Base-by-base conservation (phyloP, 2,797 vertebrate genomes). In the Pangasius djambal region DNA sequence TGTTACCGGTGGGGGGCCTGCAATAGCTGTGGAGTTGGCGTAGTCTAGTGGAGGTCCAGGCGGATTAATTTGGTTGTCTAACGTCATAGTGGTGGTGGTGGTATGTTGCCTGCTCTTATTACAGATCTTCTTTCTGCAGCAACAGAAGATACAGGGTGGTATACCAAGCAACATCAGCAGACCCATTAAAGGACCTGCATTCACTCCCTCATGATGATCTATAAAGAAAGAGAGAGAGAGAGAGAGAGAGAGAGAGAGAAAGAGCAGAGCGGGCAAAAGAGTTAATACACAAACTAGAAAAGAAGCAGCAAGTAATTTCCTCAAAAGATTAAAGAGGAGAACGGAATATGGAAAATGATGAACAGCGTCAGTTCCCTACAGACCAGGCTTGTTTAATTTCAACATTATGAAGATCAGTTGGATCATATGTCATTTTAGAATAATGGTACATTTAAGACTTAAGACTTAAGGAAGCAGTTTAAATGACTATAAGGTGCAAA, bases 41-140 rank as follows among this genome's bases (percentile, higher is more conserved):
- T 94, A 95, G 2, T 92, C 87, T 70, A 94, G 95, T 65, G 74
- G 48, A 50, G 87, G 52, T 57, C 77, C 70, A 34, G 86, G 88
- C 0, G 92, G 94, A 79, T 81, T 50, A 16, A 90, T 85, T 9
- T 90, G 34, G 0, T 4, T 9, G 10, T 88, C 86, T 2, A 87
- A 8, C 9, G 50, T 2, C 40, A 5, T 92, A 91, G 70, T 34
- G 28, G 59, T 59, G 37, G 25, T 87, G 40, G 25, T 40, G 1
- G 40, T 75, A 77, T 37, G 15, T 86, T 69, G 0, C 65, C 2
- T 48, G 44, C 88, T 84, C 40, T 94, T 91, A 83, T 91, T 93
- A 81, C 93, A 96, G 55, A 95, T 95, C 91, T 93, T 95, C 72
- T 93, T 96, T 34, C 94, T 91, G 86, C 94, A 96, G 89, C 95